Evolutionary conservation across 2,797 vertebrate genomes (phyloP).

Genomic region (Botia almorhae): DNA sequence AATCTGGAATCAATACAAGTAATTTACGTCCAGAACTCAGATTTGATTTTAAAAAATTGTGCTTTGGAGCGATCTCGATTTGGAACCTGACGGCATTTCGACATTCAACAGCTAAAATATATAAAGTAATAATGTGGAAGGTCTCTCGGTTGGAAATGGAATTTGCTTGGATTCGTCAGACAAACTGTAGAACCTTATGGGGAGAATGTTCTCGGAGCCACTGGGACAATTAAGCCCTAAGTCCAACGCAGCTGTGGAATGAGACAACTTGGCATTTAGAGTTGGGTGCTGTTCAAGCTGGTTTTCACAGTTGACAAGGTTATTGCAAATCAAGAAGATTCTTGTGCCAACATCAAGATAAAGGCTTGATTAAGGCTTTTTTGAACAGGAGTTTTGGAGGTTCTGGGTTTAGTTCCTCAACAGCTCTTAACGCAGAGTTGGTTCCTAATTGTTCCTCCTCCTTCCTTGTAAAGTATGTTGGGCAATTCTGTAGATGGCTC

Average conservation of each 20-base stretch:
- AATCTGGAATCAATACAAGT: constrained; percentile 56
- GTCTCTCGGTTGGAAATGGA: constrained; percentile 16
- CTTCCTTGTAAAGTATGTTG: constrained; percentile 50
- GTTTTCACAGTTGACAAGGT: constrained; percentile 51
- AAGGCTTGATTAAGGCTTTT: no score
- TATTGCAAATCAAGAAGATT: constrained; percentile 50
- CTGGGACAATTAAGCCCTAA: constrained; percentile 51
- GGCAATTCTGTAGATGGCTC: constrained; percentile 47
- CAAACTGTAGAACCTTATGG: constrained; percentile 28
- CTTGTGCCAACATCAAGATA: constrained; percentile 64
- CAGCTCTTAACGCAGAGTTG: constrained; percentile 43
- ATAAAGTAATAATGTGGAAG: no score
- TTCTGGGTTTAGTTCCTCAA: constrained; percentile 47
- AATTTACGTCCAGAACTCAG: constrained; percentile 23
- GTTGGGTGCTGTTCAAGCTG: constrained; percentile 49
- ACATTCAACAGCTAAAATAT: constrained; percentile 71
- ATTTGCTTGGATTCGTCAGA: constrained; percentile 55
- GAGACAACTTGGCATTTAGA: constrained; percentile 37
- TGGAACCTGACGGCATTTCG: not conserved
- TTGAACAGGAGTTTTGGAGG: no score
- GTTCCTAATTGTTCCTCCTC: constrained; percentile 52
- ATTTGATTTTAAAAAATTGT: constrained; percentile 34
- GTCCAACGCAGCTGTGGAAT: constrained; percentile 42
- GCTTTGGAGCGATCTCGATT: not conserved
- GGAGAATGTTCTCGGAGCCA: constrained; percentile 50